Percentiles rank a stretch among this genome's conserved stretches.
phyloP scores from a whole-genome alignment of 2,888 invertebrate genomes.

The Sphecodes monilicornis region DNA sequence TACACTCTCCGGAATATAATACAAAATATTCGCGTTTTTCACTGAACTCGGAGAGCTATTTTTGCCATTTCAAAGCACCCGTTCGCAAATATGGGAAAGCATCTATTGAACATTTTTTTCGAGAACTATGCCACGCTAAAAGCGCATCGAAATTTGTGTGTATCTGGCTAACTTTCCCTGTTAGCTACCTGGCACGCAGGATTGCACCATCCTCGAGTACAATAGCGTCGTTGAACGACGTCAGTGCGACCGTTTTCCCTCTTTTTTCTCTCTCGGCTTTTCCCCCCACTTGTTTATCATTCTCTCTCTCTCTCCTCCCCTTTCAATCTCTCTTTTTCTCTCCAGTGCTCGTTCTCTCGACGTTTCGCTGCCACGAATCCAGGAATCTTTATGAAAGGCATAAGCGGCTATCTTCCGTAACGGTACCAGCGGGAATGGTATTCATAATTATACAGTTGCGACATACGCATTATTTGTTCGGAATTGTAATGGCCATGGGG shows the following conservation, averaged over 20 bases:
- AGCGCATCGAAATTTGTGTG: neutral
- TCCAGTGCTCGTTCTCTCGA: neutral
- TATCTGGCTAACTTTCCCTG: neutral
- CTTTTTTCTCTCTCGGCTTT: slow-evolving; percentile 11
- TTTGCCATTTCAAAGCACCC: neutral
- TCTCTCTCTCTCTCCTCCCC: neutral
- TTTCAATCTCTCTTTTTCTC: slow-evolving; percentile 36
- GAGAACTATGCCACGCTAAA: neutral
- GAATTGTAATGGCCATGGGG: slow-evolving; percentile 74
- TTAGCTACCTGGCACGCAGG: neutral
- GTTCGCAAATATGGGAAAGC: neutral
- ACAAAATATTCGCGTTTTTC: neutral
- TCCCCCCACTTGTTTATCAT: neutral
- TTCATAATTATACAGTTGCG: slow-evolving; percentile 79
- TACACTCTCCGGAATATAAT: neutral
- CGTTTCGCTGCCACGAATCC: slow-evolving; percentile 67
- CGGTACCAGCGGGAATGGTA: slow-evolving; percentile 76
- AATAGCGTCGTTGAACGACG: slow-evolving; percentile 66
- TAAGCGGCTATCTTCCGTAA: slow-evolving; percentile 72
- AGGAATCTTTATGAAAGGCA: slow-evolving; percentile 75
- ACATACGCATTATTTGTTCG: slow-evolving; percentile 77
- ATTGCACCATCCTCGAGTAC: slow-evolving; percentile 64
- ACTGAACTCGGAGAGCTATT: neutral
- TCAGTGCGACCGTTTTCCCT: neutral
- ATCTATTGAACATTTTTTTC: neutral